Base-by-base conservation (phyloP, 2,113 vertebrate species). In the Limanda limanda region DNA sequence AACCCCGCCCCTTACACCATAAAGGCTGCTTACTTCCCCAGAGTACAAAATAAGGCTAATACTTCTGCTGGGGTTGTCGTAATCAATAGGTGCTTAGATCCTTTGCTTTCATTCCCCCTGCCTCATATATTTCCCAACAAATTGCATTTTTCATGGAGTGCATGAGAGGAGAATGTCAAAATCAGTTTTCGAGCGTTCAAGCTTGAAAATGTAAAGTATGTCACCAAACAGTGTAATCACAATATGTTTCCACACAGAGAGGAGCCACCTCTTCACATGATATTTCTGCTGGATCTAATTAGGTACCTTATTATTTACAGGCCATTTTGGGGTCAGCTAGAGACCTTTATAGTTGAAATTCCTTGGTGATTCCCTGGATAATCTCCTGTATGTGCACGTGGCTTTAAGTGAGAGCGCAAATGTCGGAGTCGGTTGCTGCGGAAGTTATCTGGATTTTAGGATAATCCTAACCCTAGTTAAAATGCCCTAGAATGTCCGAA, bases 1-100 rank as follows among this genome's bases (percentile, higher is more conserved):
- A 56, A 71, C 1, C 42, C 1, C 25, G 12, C 76, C 23, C 55
- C 21, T 51, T 27, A 37, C 31, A 47, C 27, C 31, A 40, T 58
- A 20, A 62, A 71, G 48, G 15, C 31, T n/a, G 11, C 10, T 14
- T 18, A 3, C 18, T 23, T 40, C 10, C 17, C 13, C 24, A 14
- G 48, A 25, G 25, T 12, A 68, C 3, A 58, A 58, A 72, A 45
- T 35, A n/a, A 68, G 24, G 31, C 48, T 68, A 56, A 80, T 40
- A 1, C 10, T 40, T 71, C 35, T 37, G 35, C 54, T 42, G 20
- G 48, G 25, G 0, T 24, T 62, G 58, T 48, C 45, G 48, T 21
- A 17, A 83, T 82, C 73, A 57, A 65, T 21, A 74, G 66, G 11
- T 58, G 58, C 64, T 71, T 54, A 24, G 10, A 51, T 27, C 68